Conservation (phyloP, 2,797 vertebrate species). For the Nyctalus aviator region DNA sequence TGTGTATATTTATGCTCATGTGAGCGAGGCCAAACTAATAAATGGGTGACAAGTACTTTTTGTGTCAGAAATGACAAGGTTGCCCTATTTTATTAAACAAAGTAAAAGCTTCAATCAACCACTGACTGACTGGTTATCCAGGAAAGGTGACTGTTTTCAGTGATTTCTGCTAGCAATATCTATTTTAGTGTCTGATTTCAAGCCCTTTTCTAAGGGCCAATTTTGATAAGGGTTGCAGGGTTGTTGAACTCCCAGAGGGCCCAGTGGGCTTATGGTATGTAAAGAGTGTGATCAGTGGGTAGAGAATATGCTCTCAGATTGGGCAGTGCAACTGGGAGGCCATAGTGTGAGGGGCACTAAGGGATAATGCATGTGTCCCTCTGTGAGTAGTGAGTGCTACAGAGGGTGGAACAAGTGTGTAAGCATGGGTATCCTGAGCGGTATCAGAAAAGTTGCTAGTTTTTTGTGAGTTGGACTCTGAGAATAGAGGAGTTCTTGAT, state of each 20-base stretch:
- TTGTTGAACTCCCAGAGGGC: background rate
- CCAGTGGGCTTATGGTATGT: background rate
- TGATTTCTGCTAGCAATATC: background rate
- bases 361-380: too few species aligned
- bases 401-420: background rate
- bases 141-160: slow-evolving; percentile 1
- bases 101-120: background rate
- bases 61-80: background rate
- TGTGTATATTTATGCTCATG: background rate
- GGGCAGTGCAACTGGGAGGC: background rate
- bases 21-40: background rate
- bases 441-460: background rate
- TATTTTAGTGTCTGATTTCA: background rate
- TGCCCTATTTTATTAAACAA: slow-evolving; percentile 12
- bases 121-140: background rate
- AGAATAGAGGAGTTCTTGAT: background rate
- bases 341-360: background rate
- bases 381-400: background rate
- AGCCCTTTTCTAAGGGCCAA: background rate
- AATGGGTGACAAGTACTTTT: background rate
- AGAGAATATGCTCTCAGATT: background rate
- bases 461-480: background rate
- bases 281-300: background rate
- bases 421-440: too few species aligned
- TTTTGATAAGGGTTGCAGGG: background rate